Percentiles rank a stretch among this genome's conserved stretches.
phyloP scores from a whole-genome alignment of 2,113 vertebrate genomes.

The Platysteira castanea region DNA sequence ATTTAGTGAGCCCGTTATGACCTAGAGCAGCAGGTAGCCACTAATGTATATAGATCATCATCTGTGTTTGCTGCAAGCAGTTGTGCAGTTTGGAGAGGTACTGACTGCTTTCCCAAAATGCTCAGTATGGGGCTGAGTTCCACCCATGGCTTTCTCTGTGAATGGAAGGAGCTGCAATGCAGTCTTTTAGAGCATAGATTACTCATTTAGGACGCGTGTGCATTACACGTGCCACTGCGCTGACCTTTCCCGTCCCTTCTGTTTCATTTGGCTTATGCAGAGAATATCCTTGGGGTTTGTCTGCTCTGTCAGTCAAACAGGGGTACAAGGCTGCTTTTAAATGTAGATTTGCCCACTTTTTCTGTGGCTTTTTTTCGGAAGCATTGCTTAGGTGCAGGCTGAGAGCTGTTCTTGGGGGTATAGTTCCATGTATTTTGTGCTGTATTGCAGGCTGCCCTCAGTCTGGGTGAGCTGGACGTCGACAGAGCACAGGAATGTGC shows the following conservation, averaged over 20 bases:
- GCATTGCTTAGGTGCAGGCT: neutral
- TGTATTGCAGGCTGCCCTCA: neutral
- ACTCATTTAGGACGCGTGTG: neutral
- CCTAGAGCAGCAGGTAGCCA: conserved; percentile 9
- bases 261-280: neutral
- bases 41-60: conserved; percentile 5
- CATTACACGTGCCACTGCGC: neutral
- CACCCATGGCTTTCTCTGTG: neutral
- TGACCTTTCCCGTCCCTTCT: conserved; percentile 19
- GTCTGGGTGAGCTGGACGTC: neutral
- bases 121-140: neutral
- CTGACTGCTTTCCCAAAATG: neutral
- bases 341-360: neutral
- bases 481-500: neutral
- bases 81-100: neutral
- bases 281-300: neutral
- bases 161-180: conserved; percentile 16
- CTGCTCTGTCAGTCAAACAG: neutral
- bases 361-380: neutral
- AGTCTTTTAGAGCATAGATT: neutral
- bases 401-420: neutral
- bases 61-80: neutral
- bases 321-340: neutral
- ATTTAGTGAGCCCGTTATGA: neutral
- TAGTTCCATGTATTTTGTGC: neutral